Evolutionary conservation across 2,888 invertebrate species (phyloP), one percentile per base, ranked within the genome.

Genomic region (Ophion ellenae): DNA sequence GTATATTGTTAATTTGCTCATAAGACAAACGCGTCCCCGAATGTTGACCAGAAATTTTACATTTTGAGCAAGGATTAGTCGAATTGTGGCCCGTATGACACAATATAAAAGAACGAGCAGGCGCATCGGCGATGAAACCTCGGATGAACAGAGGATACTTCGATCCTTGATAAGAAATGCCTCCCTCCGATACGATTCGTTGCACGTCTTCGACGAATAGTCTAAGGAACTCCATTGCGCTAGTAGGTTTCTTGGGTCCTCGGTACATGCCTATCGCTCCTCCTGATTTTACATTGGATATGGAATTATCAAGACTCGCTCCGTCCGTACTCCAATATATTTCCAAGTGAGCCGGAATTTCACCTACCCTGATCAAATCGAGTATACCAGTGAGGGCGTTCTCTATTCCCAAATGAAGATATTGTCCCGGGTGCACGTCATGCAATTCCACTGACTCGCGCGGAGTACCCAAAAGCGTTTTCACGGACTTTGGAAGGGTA

Each of bases 181-280:
- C 85, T 20, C 81, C 63, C 14, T 75, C 47, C 0, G 32, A 24
- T 59, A 74, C 64, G n/a, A 83, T 81, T 11, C 57, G 20, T 40
- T 61, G 32, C 7, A 61, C 40, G 11, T 74, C 74, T 40, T 61
- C 40, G n/a, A 45, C 11, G 24, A 74, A 74, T n/a, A 24, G 74
- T 40, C 24, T 36, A 5, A 74, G 20, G 24, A 63, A 74, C 24
- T 61, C 61, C 40, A 74, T 59, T 10, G 73, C 73, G n/a, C 73
- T 73, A 1, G n/a, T 24, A 59, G 73, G 73, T 59, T 73, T 73
- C 20, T 83, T 83, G 6, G n/a, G 6, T 64, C 88, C 87, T 78
- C 17, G 67, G 28, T 88, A 88, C 2, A 88, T 69, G 4, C 88
- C 86, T 57, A 87, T 76, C 6, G 87, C 59, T 75, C 75, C 74